These are phyloP conservation scores for Marcusenius ussheri DNA, from an alignment of 2,113 vertebrate genomes.

Conservation along the genomic window DNA sequence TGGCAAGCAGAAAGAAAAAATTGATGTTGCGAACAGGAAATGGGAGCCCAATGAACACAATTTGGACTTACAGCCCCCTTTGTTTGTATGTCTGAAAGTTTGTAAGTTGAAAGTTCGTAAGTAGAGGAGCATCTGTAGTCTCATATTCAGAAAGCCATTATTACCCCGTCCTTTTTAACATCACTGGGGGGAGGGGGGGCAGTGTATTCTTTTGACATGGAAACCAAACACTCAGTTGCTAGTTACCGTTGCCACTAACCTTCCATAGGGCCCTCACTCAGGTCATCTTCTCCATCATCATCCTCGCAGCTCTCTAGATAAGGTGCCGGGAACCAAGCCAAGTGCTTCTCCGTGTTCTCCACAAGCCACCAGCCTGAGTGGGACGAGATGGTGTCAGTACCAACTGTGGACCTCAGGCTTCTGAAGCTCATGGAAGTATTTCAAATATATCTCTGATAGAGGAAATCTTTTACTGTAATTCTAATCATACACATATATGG, in stretches of 20 bases:
- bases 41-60: no score
- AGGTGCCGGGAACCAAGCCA: constrained; percentile 91
- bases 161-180: neutral
- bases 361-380: constrained; percentile 91
- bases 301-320: constrained; percentile 64
- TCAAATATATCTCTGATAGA: neutral
- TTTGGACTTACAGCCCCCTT: no score
- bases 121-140: neutral
- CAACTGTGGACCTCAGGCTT: no score
- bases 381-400: neutral
- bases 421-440: neutral
- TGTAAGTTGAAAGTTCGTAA: no score
- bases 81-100: no score
- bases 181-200: neutral
- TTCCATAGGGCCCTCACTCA: constrained; percentile 22
- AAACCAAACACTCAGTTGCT: neutral
- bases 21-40: no score
- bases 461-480: neutral
- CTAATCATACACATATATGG: neutral
- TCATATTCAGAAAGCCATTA: neutral
- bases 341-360: constrained; percentile 65
- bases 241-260: constrained; percentile 37
- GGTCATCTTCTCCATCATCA: constrained; percentile 30
- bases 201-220: neutral
- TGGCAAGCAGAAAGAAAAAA: no score